A percentile compares a stretch with the other conserved stretches of the same genome.
Conservation (phyloP, 2,113 vertebrate species). For the Dissostichus mawsoni region DNA sequence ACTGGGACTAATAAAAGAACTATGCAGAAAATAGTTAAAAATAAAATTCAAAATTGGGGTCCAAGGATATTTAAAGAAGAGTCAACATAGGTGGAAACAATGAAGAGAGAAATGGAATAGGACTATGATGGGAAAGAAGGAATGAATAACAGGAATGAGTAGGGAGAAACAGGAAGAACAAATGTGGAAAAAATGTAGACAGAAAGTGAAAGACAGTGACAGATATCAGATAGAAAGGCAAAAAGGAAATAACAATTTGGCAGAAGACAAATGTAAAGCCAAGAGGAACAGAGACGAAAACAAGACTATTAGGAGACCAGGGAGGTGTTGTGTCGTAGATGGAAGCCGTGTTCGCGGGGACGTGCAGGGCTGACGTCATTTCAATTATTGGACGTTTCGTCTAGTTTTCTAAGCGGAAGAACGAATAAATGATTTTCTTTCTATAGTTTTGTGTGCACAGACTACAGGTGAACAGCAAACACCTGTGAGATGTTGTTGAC, state of each 20-base stretch:
- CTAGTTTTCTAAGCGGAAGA: too few relatives aligned
- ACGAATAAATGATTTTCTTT: too few relatives aligned
- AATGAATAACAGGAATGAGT: neutral
- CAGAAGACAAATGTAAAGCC: neutral
- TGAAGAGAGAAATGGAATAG: neutral
- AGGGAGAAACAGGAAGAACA: neutral
- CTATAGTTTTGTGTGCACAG: too few relatives aligned
- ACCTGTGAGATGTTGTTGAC: too few relatives aligned
- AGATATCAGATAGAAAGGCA: neutral
- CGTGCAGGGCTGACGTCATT: too few relatives aligned
- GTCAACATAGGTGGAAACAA: neutral
- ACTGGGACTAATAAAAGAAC: slow-evolving; percentile 19
- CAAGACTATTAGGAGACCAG: neutral
- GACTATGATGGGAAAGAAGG: neutral
- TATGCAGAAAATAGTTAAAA: slow-evolving; percentile 4
- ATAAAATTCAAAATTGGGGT: neutral
- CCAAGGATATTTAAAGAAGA: neutral
- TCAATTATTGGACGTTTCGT: too few relatives aligned
- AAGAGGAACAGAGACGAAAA: neutral
- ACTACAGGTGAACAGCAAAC: too few relatives aligned
- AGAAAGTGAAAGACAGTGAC: neutral
- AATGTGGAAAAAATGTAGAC: too few relatives aligned
- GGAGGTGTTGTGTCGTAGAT: too few relatives aligned
- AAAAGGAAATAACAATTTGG: neutral
- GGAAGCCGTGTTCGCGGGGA: too few relatives aligned